Percentiles rank a stretch among this genome's conserved stretches.
phyloP scores from a whole-genome alignment of 1,140 invertebrate species.

The Zaprionus capensis region DNA sequence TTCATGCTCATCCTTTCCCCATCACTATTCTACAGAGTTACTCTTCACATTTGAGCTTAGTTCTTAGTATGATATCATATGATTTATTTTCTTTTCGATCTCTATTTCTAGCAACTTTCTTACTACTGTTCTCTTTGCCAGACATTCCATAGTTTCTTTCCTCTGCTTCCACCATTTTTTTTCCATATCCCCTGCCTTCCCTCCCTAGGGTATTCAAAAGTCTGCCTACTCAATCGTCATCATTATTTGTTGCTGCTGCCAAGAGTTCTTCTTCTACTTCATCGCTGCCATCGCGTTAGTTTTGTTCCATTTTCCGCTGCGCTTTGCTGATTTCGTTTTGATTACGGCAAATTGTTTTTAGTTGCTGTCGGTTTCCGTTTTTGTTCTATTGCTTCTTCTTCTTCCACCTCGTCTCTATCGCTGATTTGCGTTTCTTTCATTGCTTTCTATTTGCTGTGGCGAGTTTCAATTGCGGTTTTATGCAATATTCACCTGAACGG shows the following conservation, averaged over 20 bases:
- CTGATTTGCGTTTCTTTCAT: conserved; percentile 51
- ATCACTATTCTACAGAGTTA: too few relatives aligned
- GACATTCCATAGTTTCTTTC: background rate
- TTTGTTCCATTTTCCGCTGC: conserved; percentile 60
- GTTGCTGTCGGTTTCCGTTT: conserved; percentile 46
- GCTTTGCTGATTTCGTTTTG: conserved; percentile 79
- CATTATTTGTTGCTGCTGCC: conserved; percentile 29
- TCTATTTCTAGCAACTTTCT: too few relatives aligned
- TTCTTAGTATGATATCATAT: too few relatives aligned
- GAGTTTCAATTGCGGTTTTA: conserved; percentile 57
- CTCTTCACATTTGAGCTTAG: too few relatives aligned
- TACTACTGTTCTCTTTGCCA: too few relatives aligned
- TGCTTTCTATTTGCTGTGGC: conserved; percentile 10
- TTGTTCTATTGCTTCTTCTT: background rate
- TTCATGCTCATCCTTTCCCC: too few relatives aligned
- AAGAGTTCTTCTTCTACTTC: conserved; percentile 27
- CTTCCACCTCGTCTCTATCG: background rate
- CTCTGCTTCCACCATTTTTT: too few relatives aligned
- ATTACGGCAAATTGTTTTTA: conserved; percentile 80
- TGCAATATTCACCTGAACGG: conserved; percentile 43
- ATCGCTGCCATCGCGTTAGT: conserved; percentile 26
- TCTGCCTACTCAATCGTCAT: background rate
- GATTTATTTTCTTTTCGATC: too few relatives aligned
- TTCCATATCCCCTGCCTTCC: background rate
- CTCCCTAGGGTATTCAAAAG: conserved; percentile 10